Conservation (phyloP, 2,113 vertebrate genomes). For the Acrocephalus kingi region DNA sequence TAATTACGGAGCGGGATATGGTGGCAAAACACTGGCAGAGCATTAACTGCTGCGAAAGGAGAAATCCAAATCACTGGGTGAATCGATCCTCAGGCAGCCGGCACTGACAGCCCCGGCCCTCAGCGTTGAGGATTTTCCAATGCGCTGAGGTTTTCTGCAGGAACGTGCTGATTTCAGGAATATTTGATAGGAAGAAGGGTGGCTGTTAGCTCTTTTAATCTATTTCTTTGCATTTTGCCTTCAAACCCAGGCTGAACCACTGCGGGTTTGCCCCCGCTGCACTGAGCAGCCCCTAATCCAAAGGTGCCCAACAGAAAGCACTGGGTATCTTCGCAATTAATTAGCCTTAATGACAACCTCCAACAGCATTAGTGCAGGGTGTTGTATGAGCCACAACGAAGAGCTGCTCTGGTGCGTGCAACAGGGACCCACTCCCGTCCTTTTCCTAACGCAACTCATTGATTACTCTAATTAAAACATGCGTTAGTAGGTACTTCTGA, state of each 20-base stretch:
- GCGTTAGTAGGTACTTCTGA: rapidly evolving
- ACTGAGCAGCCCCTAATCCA: background rate
- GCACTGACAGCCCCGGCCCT: background rate
- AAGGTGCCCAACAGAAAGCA: background rate
- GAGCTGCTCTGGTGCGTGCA: background rate
- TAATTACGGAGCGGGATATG: background rate
- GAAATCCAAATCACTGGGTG: background rate
- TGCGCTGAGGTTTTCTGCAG: background rate
- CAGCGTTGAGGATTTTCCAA: background rate
- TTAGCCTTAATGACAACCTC: background rate
- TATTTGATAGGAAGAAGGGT: background rate
- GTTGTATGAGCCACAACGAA: rapidly evolving
- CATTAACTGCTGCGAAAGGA: background rate
- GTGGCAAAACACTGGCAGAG: background rate
- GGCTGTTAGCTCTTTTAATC: background rate
- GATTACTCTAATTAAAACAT: background rate
- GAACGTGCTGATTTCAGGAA: background rate
- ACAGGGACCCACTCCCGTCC: background rate
- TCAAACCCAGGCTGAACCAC: background rate
- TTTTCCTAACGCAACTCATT: background rate
- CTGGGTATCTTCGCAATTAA: background rate
- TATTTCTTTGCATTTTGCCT: background rate
- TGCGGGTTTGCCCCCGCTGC: background rate
- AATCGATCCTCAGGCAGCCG: background rate
- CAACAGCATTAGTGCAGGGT: background rate